phyloP scores from a whole-genome alignment of 2,113 vertebrate species.

The Pelvicachromis taeniatus region DNA sequence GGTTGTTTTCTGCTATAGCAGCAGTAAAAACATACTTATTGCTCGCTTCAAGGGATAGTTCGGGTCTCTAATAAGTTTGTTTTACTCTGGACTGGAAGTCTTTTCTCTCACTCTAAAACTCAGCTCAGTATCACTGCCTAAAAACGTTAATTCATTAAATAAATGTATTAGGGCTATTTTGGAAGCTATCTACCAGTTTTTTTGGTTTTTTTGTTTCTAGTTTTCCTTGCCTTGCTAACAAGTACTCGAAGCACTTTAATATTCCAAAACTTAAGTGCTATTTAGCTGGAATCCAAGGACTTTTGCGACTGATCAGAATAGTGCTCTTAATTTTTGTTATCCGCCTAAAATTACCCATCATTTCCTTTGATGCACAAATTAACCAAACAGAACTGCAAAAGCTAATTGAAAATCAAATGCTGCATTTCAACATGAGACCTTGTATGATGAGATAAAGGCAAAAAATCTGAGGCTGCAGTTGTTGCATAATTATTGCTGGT shows the following conservation, averaged over 20 bases:
- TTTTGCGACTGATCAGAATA: not conserved
- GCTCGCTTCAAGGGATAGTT: constrained; percentile 8
- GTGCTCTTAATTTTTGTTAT: not conserved
- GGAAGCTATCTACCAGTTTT: not conserved
- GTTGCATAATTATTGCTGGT: not conserved
- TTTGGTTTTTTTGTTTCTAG: not conserved
- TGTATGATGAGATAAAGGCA: not conserved
- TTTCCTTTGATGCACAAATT: not conserved
- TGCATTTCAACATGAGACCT: not conserved
- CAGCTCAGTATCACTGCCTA: not conserved
- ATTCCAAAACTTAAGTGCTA: not conserved
- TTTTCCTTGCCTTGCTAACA: not conserved
- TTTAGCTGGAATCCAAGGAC: not conserved
- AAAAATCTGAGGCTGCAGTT: not conserved
- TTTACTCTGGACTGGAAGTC: not conserved
- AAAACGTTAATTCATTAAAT: not conserved
- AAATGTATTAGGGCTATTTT: not conserved
- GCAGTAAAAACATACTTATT: constrained; percentile 38
- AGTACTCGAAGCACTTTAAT: not conserved
- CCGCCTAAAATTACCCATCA: not conserved
- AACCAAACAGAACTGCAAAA: not conserved
- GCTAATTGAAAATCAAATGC: constrained; percentile 23
- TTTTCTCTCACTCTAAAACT: not conserved
- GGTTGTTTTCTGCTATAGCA: constrained; percentile 16
- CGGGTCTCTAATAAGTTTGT: not conserved